Base-by-base conservation (phyloP, 1,140 invertebrate genomes). In the Hycleus cichorii region DNA sequence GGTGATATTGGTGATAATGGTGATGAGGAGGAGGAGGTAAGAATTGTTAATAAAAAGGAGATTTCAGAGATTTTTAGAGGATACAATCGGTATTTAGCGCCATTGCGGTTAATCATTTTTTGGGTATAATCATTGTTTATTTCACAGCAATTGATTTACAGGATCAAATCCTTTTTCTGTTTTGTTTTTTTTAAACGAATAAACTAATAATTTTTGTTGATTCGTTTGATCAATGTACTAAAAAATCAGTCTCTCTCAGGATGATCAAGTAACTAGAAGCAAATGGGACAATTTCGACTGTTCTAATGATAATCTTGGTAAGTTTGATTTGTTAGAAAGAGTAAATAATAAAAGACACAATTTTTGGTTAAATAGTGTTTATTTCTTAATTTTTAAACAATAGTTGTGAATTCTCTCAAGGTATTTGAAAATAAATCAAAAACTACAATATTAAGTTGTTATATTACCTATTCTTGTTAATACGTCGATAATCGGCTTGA, bases 201-300 rank as follows among this genome's bases (percentile, higher is more conserved):
- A n/a, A n/a, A 11, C 5, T 7, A 46, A 59, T 44, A 62, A 60
- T 53, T 57, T 48, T 60, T 49, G 39, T 48, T 54, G 18, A 49
- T 51, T 60, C 50, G 46, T 60, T 48, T 49, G 54, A 57, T 27
- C 47, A 49, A 57, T 51, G 45, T 60, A 59, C 62, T 65, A 67
- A 64, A 62, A 62, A 67, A 61, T 62, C 38, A 67, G 63, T 63
- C 52, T 66, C 62, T 68, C 66, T 68, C 69, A 74, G 72, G 72
- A 71, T 32, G 32, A 32, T 48, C 68, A 69, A 57, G 64, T 73
- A 65, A 70, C 69, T 65, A 72, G 73, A 67, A 85, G 83, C 76
- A 83, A 83, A 69, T 86, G 84, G 84, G 84, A 86, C 71, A 75
- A 71, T 63, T 72, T 83, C 66, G 83, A 84, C 68, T 77, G 76